Base-by-base conservation (phyloP, 2,888 invertebrate species). In the Cerceris ruficornis region DNA sequence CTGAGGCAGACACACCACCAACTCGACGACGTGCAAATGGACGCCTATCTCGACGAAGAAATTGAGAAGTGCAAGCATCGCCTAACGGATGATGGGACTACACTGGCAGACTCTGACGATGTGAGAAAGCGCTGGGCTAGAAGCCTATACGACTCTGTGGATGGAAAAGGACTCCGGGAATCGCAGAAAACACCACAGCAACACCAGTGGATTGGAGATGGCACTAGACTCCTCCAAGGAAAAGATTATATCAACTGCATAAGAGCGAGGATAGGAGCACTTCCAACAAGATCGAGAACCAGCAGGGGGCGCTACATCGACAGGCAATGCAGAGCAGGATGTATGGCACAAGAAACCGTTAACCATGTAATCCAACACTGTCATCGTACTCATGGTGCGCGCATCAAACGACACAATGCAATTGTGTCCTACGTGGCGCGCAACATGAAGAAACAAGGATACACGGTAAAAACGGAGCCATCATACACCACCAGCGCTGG, bases 351-450 rank as follows among this genome's bases (percentile, higher is more conserved):
- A 49, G 89, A 91, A 76, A 89, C 90, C 0, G 81, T 88, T 57
- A 86, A 87, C 55, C 90, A 90, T 46, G 69, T 87, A 17, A 75
- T 89, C 49, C 90, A 91, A 55, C 72, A 77, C 43, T 91, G 90
- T 75, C 72, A 76, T 39, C 43, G 89, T 42, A 91, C 90, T 0
- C 90, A 91, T 72, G 88, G 87, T 79, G 87, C 86, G 6, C 77
- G 89, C 4, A 80, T 91, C 0, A 49, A 82, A 39, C 81, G 90
- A 9, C 91, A 92, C 52, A 79, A 90, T 11, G 88, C 82, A n/a
- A n/a, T n/a, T n/a, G n/a, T n/a, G n/a, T n/a, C n/a, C n/a, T n/a
- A n/a, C n/a, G n/a, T n/a, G n/a, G n/a, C n/a, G n/a, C n/a, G n/a
- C n/a, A n/a, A n/a, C n/a, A n/a, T n/a, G n/a, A n/a, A n/a, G n/a